These are phyloP conservation scores for Pocota personata DNA, from an alignment of 2,888 invertebrate species.

Conservation along the genomic window DNA sequence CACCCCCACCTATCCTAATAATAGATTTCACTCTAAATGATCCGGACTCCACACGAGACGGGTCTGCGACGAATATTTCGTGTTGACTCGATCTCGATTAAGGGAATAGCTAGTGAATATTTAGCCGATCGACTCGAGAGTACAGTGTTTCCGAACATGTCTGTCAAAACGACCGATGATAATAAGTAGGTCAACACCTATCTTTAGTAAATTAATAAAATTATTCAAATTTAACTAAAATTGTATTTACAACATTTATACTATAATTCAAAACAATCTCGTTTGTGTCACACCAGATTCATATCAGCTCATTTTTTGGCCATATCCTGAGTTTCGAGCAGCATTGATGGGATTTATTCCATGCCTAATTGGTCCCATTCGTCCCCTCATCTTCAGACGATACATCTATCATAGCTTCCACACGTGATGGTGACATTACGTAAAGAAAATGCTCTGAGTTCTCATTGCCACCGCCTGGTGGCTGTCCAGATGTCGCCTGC, in stretches of 20 bases:
- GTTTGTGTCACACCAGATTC: slow-evolving; percentile 24
- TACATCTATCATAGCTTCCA: slow-evolving; percentile 82
- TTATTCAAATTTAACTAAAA: slow-evolving; percentile 56
- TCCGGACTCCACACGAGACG: too few relatives aligned
- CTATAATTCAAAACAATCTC: slow-evolving; percentile 30
- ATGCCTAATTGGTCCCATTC: slow-evolving; percentile 72
- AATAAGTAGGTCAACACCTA: too few relatives aligned
- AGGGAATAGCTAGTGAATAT: too few relatives aligned
- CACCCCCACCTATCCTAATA: too few relatives aligned
- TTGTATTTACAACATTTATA: slow-evolving; percentile 66
- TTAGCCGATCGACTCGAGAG: too few relatives aligned
- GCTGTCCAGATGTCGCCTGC: slow-evolving; percentile 17
- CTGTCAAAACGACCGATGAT: too few relatives aligned
- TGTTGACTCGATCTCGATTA: too few relatives aligned
- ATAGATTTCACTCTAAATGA: too few relatives aligned
- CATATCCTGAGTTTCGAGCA: slow-evolving; percentile 46
- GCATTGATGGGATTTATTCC: not conserved
- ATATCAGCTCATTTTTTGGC: slow-evolving; percentile 43
- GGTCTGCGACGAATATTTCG: too few relatives aligned
- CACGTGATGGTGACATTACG: slow-evolving; percentile 82
- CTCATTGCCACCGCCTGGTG: slow-evolving; percentile 74
- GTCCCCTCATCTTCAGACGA: slow-evolving; percentile 81
- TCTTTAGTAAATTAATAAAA: not conserved
- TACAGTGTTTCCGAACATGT: too few relatives aligned
- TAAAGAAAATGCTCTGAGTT: slow-evolving; percentile 81